Evolutionary conservation across 37 sponge, comb jelly and placozoan species (phyloP), one percentile per base, ranked within the genome.

Genomic region (Ianthella basta): DNA sequence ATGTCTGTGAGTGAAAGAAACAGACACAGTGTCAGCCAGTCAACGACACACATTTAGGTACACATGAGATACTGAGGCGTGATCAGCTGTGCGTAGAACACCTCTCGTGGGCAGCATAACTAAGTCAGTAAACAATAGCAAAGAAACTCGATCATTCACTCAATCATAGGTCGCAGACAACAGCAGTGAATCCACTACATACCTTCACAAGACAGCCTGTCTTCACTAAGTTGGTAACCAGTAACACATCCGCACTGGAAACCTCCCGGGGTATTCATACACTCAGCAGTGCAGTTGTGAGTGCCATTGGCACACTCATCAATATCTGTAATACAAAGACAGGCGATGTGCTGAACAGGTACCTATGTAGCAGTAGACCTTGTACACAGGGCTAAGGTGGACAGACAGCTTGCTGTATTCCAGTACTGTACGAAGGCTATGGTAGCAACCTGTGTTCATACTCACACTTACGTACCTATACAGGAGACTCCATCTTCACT

Each of bases 231-330:
- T 50, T 19, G 18, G 16, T 75, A 75, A 2, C 78, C 78, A 36
- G 15, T 23, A 3, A 23, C 1, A 23, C 78, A 75, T 4, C 54
- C 78, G 40, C 78, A 75, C 53, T 36, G 37, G 78, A 75, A 75
- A 19, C 78, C 78, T 19, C 78, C 78, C 21, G 10, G 25, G 0
- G 24, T 36, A 41, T 75, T 75, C 21, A 36, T 15, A 75, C 78
- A 75, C 18, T 14, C 25, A 15, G 6, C 6, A 21, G 21, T 75
- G 37, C 78, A 75, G 21, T 50, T 75, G 53, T 75, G 53, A 13
- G 44, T 75, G n/a, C 53, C 53, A 40, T 75, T 50, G 16, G 78
- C 44, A 75, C 78, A 75, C 54, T 75, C 78, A 10, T 75, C 78
- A 41, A 75, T 15, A 41, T 75, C 78, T 75, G 25, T 24, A 44